A percentile compares a stretch with the other conserved stretches of the same genome.
These are phyloP conservation scores for Pluvialis apricaria DNA, from an alignment of 2,113 vertebrate genomes.

Conservation along the genomic window DNA sequence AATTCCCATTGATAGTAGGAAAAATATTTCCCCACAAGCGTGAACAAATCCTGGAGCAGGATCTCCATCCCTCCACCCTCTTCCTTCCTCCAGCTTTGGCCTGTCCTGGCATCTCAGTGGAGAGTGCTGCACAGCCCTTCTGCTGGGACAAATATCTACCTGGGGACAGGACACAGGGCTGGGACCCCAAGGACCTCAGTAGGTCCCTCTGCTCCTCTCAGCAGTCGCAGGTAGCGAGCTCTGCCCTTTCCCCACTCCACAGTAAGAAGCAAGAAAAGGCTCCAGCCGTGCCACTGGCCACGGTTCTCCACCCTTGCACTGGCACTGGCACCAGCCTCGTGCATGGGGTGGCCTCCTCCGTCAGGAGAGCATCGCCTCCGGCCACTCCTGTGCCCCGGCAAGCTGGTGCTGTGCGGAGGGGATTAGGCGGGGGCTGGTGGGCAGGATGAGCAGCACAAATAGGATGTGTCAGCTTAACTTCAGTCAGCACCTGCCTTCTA, in stretches of 20 bases:
- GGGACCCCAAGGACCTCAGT: rapidly evolving
- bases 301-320: background rate
- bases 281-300: background rate
- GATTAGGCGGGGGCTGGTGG: background rate
- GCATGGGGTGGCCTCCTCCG: background rate
- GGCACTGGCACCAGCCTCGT: background rate
- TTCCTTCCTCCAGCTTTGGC: background rate
- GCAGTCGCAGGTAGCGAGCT: rapidly evolving
- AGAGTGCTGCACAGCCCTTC: background rate
- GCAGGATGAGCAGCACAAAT: background rate
- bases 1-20: background rate
- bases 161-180: background rate
- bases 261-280: background rate
- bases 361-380: background rate
- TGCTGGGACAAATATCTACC: background rate
- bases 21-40: background rate
- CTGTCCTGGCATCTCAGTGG: background rate
- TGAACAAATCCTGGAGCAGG: background rate
- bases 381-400: rapidly evolving
- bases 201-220: background rate
- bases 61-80: background rate
- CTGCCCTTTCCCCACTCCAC: background rate
- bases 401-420: rapidly evolving
- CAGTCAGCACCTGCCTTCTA: background rate
- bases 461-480: constrained; percentile 26